Evolutionary conservation across 2,113 vertebrate species (phyloP), one percentile per base, ranked within the genome.

Genomic region (Collichthys lucidus): DNA sequence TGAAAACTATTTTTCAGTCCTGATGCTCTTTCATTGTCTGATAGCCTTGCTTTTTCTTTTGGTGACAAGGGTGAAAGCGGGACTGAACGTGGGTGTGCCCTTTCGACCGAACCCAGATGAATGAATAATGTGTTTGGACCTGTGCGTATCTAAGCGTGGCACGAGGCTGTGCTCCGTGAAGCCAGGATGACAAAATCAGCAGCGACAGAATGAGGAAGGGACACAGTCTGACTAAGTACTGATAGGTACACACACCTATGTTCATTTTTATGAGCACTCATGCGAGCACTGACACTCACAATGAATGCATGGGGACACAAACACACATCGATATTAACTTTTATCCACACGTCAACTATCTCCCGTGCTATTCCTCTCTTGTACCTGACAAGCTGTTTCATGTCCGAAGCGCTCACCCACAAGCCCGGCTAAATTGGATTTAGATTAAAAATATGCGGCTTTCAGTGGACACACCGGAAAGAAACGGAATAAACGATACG

Each of bases 381-480:
- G 47, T 70, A 85, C 68, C 64, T 84, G 87, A 89, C 72, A 65
- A 77, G 83, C 57, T 62, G 74, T 55, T 72, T 83, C 67, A 79
- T 77, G 76, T 83, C 80, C 5, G 31, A 77, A 26, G 68, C 80
- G 6, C 67, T 89, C 71, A 50, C 29, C 69, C 26, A 17, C 61
- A 42, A 46, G 63, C 20, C 12, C 0, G 17, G 44, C 62, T 61
- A 74, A 82, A 87, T 79, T 79, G 70, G 77, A 80, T 76, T 81
- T 64, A 77, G 80, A 91, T 90, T 82, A 67, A 83, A 87, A 87
- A 75, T 78, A 84, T 72, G 56, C 69, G 72, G 49, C 46, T 88
- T 61, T 85, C 74, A 70, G 55, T 83, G 79, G 76, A 84, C 77
- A 75, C 68, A 60, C 8, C 20, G 26, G 71, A 75, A 82, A 85